phyloP scores from a whole-genome alignment of 1,140 invertebrate genomes.

The Trachymyrmex cornetzi region DNA sequence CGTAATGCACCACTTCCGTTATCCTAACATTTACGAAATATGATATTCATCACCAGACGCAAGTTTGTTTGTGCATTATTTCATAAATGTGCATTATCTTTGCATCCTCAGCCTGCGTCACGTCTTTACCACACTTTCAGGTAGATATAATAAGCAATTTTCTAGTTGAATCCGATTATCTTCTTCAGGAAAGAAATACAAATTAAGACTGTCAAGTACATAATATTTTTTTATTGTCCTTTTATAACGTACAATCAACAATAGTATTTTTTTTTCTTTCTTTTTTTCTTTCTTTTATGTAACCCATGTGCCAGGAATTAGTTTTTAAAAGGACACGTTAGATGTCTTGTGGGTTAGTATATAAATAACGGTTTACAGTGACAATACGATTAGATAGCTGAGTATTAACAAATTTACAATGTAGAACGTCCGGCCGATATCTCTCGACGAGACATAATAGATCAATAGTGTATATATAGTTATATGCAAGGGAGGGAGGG shows the following conservation, averaged over 20 bases:
- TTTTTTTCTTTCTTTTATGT: conserved; percentile 17
- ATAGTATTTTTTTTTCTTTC: conserved; percentile 28
- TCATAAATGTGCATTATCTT: conserved; percentile 59
- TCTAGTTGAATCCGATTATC: not conserved
- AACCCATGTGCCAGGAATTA: conserved; percentile 64
- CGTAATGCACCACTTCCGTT: not conserved
- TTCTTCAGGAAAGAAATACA: not conserved
- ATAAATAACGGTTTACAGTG: conserved; percentile 67
- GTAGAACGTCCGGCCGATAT: conserved; percentile 34
- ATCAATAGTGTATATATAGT: conserved; percentile 33
- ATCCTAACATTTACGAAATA: conserved; percentile 17
- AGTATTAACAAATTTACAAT: conserved; percentile 64
- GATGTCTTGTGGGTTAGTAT: conserved; percentile 61
- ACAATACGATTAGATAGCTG: conserved; percentile 64
- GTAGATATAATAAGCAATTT: not conserved
- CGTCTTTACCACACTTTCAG: not conserved
- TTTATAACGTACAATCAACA: conserved; percentile 79
- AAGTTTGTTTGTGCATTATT: conserved; percentile 70
- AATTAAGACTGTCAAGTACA: conserved; percentile 10
- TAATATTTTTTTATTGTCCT: conserved; percentile 79
- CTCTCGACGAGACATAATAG: not conserved
- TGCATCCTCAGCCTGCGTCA: conserved; percentile 42
- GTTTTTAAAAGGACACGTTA: conserved; percentile 72
- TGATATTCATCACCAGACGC: conserved; percentile 31
- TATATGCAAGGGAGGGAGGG: not conserved